Evolutionary conservation across 2,113 vertebrate genomes (phyloP).

Genomic region (Rafetus swinhoei): DNA sequence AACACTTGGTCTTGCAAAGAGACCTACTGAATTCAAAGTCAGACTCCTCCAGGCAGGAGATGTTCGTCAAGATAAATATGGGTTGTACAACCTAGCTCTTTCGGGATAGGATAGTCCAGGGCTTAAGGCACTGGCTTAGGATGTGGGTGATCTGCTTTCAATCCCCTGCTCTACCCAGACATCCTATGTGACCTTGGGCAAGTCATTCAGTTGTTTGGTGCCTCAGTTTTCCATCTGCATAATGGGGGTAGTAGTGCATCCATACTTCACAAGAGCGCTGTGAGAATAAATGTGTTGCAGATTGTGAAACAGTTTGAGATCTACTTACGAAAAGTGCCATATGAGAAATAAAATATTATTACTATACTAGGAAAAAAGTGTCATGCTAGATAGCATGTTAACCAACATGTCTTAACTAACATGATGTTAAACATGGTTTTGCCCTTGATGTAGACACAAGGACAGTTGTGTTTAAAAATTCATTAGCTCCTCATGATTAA

Average conservation of each 20-base stretch:
- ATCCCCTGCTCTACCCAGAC: not conserved
- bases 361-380: not conserved
- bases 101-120: not conserved
- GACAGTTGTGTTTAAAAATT: not conserved
- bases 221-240: not conserved
- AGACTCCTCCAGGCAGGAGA: rapidly evolving
- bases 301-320: not conserved
- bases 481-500: not conserved
- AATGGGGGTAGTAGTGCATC: not conserved
- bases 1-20: rapidly evolving
- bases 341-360: not conserved
- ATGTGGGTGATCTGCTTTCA: not conserved
- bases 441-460: not conserved
- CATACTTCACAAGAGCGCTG: not conserved
- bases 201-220: not conserved
- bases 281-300: not conserved
- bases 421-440: not conserved
- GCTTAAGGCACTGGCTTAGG: not conserved
- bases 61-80: not conserved
- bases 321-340: not conserved
- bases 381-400: not conserved
- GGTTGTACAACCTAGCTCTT: rapidly evolving
- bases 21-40: not conserved
- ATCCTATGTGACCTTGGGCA: not conserved
- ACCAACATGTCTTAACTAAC: not conserved